A percentile compares a stretch with the other conserved stretches of the same genome.
Evolutionary conservation across 2,888 invertebrate species (phyloP).

Genomic region (Cosmia trapezina): DNA sequence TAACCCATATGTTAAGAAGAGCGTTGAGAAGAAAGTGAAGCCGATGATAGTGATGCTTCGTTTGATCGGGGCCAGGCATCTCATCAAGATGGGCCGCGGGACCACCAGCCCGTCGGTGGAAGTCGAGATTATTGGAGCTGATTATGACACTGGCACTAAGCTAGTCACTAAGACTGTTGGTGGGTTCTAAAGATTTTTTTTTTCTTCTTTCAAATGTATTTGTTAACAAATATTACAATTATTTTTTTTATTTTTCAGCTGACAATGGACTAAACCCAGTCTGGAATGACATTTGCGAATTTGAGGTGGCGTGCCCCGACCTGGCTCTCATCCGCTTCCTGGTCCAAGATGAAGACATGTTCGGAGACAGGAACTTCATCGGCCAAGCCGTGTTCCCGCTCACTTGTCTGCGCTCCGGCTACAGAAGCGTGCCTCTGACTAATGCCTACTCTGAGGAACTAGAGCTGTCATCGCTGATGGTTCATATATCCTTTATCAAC

Average conservation of each 20-base stretch:
- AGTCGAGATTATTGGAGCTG: constrained; percentile 96
- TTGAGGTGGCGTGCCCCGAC: constrained; percentile 95
- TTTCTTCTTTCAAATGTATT: neutral
- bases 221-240: neutral
- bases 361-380: constrained; percentile 98
- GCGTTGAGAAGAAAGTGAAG: constrained; percentile 83
- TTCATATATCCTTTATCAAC: constrained; percentile 89
- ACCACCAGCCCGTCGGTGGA: constrained; percentile 97
- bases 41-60: constrained; percentile 92
- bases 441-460: constrained; percentile 98
- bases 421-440: constrained; percentile 96
- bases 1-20: constrained; percentile 93
- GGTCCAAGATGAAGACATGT: constrained; percentile 98
- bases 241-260: constrained; percentile 84
- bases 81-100: constrained; percentile 95
- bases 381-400: constrained; percentile 98
- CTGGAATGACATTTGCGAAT: constrained; percentile 97
- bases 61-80: constrained; percentile 97
- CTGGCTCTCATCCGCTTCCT: constrained; percentile 96
- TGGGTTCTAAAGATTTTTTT: constrained; percentile 82
- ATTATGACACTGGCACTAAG: constrained; percentile 95
- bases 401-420: constrained; percentile 95
- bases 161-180: constrained; percentile 96
- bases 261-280: constrained; percentile 98
- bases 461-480: constrained; percentile 96